Evolutionary conservation across 2,797 vertebrate genomes (phyloP).

Genomic region (Pipistrellus pygmaeus): DNA sequence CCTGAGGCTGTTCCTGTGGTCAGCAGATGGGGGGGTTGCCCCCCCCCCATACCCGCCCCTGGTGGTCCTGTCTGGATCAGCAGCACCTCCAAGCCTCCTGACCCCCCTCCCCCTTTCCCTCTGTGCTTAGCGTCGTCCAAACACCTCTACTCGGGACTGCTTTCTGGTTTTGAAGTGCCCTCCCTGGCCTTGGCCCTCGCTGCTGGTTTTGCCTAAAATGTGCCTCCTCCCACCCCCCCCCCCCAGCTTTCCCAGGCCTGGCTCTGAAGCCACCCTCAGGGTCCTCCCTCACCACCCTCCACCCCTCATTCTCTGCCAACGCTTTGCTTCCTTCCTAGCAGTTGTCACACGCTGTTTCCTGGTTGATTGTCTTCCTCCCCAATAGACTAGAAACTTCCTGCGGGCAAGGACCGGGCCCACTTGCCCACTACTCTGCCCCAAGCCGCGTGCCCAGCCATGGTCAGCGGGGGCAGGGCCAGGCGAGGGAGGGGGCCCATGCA

Average conservation of each 20-base stretch:
- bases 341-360: not conserved
- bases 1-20: too few relatives aligned
- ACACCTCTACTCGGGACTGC: not conserved
- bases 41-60: too few relatives aligned
- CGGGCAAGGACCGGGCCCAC: not conserved
- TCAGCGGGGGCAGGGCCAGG: not conserved
- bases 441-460: not conserved
- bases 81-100: not conserved
- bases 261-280: not conserved
- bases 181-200: not conserved
- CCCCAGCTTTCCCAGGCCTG: not conserved
- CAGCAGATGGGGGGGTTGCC: too few relatives aligned
- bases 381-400: not conserved
- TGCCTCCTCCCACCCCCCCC: not conserved
- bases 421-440: not conserved
- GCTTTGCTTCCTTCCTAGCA: not conserved
- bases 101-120: fast-evolving
- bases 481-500: not conserved
- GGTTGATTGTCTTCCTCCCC: not conserved
- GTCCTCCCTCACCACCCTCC: not conserved
- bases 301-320: not conserved
- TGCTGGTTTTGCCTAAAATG: not conserved
- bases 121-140: not conserved
- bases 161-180: not conserved
- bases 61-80: not conserved